phyloP scores from a whole-genome alignment of 2,797 vertebrate genomes.

The Babyrousa celebensis region DNA sequence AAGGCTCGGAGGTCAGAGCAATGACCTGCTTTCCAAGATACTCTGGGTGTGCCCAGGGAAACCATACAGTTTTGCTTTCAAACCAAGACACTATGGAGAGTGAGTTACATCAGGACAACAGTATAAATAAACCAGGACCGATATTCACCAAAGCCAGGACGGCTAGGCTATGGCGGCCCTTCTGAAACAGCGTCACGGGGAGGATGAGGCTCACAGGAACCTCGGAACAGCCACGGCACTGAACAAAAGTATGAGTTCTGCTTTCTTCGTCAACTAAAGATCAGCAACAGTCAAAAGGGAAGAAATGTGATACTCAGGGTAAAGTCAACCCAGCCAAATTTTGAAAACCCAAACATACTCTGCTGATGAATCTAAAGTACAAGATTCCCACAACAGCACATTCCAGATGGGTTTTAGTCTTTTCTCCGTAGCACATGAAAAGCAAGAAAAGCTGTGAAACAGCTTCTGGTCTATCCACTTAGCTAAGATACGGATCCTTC shows the following conservation, averaged over 20 bases:
- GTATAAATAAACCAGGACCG: neutral
- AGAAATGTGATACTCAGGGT: neutral
- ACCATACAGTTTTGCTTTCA: neutral
- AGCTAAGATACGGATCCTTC: neutral
- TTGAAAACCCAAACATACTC: conserved; percentile 24
- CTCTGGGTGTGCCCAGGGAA: neutral
- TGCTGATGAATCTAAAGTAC: conserved; percentile 42
- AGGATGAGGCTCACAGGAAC: neutral
- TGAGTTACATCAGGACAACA: neutral
- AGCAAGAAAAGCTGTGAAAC: conserved; percentile 35
- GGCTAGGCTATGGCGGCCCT: fast-evolving
- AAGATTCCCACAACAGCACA: conserved; percentile 34
- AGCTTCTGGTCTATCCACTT: conserved; percentile 48
- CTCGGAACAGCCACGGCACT: neutral
- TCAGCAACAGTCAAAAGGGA: neutral
- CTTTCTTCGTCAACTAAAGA: neutral
- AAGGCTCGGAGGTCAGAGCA: neutral
- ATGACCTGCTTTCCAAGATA: neutral
- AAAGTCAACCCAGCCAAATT: conserved; percentile 44
- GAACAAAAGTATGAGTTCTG: neutral
- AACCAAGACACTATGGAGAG: neutral
- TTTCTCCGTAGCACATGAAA: conserved; percentile 65
- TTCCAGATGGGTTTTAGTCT: conserved; percentile 63
- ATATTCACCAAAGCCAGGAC: neutral
- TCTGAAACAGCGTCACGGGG: neutral